Percentiles rank a stretch among this genome's conserved stretches.
Evolutionary conservation across 2,113 vertebrate species (phyloP).

Genomic region (Salvelinus sp.): DNA sequence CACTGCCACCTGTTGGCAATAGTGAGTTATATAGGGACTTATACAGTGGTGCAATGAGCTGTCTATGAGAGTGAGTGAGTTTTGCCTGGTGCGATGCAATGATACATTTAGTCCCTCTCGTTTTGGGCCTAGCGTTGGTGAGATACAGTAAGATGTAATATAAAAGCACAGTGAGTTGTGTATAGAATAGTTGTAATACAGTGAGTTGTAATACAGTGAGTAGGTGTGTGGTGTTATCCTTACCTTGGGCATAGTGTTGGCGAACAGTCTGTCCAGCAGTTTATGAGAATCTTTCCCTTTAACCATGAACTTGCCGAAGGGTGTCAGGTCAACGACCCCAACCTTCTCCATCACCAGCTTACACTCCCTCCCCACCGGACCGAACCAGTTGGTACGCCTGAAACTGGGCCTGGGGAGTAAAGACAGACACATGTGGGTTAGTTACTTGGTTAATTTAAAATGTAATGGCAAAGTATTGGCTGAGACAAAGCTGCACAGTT

Average conservation of each 20-base stretch:
- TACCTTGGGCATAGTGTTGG: constrained; percentile 95
- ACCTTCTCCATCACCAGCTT: constrained; percentile 95
- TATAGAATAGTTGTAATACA: too few relatives aligned
- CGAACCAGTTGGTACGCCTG: constrained; percentile 93
- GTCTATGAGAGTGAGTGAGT: not conserved
- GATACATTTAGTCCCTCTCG: not conserved
- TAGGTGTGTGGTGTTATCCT: not conserved
- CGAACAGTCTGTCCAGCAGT: constrained; percentile 88
- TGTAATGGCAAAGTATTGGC: too few relatives aligned
- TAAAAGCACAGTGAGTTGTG: not conserved
- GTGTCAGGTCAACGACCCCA: constrained; percentile 93
- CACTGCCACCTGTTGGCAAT: not conserved
- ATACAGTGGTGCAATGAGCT: not conserved
- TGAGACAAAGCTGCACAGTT: not conserved
- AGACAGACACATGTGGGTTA: constrained; percentile 16
- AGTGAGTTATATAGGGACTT: not conserved
- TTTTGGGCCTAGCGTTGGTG: not conserved
- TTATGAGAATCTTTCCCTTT: constrained; percentile 86
- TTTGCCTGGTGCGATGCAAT: not conserved
- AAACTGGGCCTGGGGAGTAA: constrained; percentile 87
- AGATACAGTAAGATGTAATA: not conserved
- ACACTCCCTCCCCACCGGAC: constrained; percentile 87
- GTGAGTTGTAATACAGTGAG: not conserved
- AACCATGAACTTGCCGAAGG: constrained; percentile 92
- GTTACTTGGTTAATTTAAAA: not conserved